phyloP scores from a whole-genome alignment of 2,888 invertebrate species.

The Hypselothyrea guttata region DNA sequence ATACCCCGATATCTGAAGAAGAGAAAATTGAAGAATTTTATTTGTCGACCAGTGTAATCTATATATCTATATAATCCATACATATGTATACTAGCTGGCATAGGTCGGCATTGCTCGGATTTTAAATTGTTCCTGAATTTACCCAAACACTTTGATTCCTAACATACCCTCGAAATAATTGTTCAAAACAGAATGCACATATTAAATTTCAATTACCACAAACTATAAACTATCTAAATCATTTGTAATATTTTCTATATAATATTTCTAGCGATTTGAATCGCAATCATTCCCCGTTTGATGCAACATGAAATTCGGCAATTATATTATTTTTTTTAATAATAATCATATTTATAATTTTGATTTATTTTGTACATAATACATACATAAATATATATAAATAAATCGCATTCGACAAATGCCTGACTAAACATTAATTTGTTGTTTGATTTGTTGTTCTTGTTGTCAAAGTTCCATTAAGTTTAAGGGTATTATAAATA shows the following conservation, averaged over 20 bases:
- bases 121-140: too few relatives aligned
- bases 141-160: too few relatives aligned
- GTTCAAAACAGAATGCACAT: too few relatives aligned
- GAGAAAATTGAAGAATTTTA: too few relatives aligned
- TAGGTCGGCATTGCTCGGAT: too few relatives aligned
- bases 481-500: constrained; percentile 1
- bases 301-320: too few relatives aligned
- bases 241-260: neutral
- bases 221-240: too few relatives aligned
- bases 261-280: neutral
- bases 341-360: constrained; percentile 15
- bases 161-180: too few relatives aligned
- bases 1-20: too few relatives aligned
- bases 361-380: constrained; percentile 21
- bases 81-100: neutral
- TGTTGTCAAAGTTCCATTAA: neutral
- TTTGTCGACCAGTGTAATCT: too few relatives aligned
- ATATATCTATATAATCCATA: neutral
- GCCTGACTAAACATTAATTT: constrained; percentile 30
- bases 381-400: constrained; percentile 23
- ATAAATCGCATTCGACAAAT: constrained; percentile 39
- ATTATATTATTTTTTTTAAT: too few relatives aligned
- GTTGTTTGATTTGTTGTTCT: neutral
- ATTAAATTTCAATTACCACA: too few relatives aligned
- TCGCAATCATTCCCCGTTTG: constrained; percentile 12